A percentile compares a stretch with the other conserved stretches of the same genome.
Evolutionary conservation across 2,888 invertebrate genomes (phyloP).

Genomic region (Chironomus tentans): DNA sequence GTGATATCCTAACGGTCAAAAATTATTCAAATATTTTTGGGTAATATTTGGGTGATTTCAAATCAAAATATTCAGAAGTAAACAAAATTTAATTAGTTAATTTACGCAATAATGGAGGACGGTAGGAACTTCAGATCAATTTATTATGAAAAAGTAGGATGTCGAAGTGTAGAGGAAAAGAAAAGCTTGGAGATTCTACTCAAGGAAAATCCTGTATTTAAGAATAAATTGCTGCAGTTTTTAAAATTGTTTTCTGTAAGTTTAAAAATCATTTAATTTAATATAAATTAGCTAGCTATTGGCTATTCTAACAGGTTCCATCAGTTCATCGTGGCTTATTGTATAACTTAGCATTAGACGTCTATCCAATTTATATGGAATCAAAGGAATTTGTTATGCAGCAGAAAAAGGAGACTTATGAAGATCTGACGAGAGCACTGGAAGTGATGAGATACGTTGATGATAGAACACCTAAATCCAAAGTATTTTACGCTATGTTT

Average conservation of each 20-base stretch:
- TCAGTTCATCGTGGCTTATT: neutral
- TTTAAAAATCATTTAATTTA: neutral
- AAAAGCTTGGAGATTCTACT: conserved; percentile 81
- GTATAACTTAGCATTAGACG: neutral
- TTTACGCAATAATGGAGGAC: conserved; percentile 40
- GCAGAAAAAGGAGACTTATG: conserved; percentile 65
- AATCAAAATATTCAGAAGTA: no score
- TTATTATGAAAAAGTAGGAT: conserved; percentile 81
- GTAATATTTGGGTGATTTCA: no score
- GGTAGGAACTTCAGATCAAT: conserved; percentile 73
- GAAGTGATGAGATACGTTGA: conserved; percentile 58
- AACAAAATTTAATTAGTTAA: neutral
- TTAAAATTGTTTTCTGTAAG: conserved; percentile 69
- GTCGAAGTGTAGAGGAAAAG: conserved; percentile 81
- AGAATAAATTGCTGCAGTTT: conserved; percentile 72
- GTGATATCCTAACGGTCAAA: no score
- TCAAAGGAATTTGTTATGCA: conserved; percentile 46
- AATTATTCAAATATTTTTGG: no score
- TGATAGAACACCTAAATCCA: conserved; percentile 53
- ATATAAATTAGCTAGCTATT: conserved; percentile 36
- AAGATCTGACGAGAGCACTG: conserved; percentile 62
- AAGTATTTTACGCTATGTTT: conserved; percentile 72
- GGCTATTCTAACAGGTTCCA: neutral
- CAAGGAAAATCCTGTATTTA: conserved; percentile 74
- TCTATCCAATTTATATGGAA: conserved; percentile 20